Evolutionary conservation across 2,888 invertebrate species (phyloP).

Genomic region (Drosophila seclusa): DNA sequence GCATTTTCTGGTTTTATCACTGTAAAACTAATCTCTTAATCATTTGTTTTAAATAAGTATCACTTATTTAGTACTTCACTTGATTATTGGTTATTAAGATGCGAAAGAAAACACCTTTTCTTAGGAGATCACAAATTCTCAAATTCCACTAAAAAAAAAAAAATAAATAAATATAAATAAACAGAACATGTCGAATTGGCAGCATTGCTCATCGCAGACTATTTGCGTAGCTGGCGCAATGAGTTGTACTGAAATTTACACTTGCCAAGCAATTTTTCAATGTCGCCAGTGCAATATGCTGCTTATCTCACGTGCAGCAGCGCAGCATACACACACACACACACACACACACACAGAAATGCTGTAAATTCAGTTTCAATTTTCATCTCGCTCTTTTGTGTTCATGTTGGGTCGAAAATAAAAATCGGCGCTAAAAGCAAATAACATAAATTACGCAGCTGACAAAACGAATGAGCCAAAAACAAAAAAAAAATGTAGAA

Average conservation of each 20-base stretch:
- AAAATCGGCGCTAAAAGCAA: conserved; percentile 34
- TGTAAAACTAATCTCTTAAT: neutral
- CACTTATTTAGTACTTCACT: neutral
- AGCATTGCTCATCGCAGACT: conserved; percentile 14
- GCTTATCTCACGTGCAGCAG: conserved; percentile 72
- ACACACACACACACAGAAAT: neutral
- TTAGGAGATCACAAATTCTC: neutral
- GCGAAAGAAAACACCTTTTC: neutral
- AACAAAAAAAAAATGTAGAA: neutral
- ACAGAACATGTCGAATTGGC: neutral
- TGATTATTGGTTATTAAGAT: neutral
- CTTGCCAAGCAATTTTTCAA: conserved; percentile 51
- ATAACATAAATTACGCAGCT: conserved; percentile 28
- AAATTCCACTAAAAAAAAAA: neutral
- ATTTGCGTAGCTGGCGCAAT: conserved; percentile 51
- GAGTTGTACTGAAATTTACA: conserved; percentile 32
- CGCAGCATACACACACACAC: neutral
- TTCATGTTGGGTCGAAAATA: conserved; percentile 30
- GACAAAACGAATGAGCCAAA: conserved; percentile 17
- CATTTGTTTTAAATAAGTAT: neutral
- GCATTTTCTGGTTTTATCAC: neutral
- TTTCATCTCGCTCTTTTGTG: conserved; percentile 15
- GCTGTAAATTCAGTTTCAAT: conserved; percentile 26
- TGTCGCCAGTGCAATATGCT: conserved; percentile 43
- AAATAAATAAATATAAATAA: neutral